Evolutionary conservation across 92 coral and sea anemone species (phyloP), one percentile per base, ranked within the genome.

Genomic region (Zoanthus sansibaricus): DNA sequence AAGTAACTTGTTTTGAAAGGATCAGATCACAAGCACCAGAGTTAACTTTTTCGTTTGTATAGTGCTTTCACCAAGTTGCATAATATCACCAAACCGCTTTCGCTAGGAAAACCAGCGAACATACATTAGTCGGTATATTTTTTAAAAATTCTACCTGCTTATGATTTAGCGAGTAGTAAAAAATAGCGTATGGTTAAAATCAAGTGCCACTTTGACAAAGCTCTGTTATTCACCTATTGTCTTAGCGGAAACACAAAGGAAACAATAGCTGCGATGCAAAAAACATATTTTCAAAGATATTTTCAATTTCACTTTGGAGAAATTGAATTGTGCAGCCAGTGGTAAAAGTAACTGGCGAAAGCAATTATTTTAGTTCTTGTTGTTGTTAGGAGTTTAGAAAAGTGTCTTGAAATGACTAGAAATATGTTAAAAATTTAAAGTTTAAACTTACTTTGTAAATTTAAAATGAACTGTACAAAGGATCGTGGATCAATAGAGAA

Each of bases 21-120:
- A 80, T 80, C 59, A 64, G 85, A 80, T 80, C 85, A 80, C 85
- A 75, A 80, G 75, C 75, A 42, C 66, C 16, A 46, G 13, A 67
- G n/a, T 80, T 80, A 25, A 80, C 44, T 46, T 54, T 64, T 80
- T 80, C 74, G 66, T 64, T 67, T 31, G 25, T 17, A 32, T 48
- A 62, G n/a, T 54, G 10, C 72, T 79, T 62, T 67, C 71, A 79
- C 12, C 37, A 44, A 61, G 21, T 73, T 62, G 84, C 73, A 79
- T 64, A 79, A 64, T 79, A 33, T 20, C 17, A 79, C 9, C 64
- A 76, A 30, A 6, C 11, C 1, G 11, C 20, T 31, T 0, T 6
- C 33, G 55, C 67, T 31, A 9, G 21, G 58, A 58, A 58, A 78
- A 17, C 7, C 9, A 67, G 7, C 13, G 21, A 33, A 67, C 3